Percentiles rank a stretch among this genome's conserved stretches.
These are phyloP conservation scores for Tachyglossus aculeatus DNA, from an alignment of 2,797 vertebrate genomes.

Conservation along the genomic window DNA sequence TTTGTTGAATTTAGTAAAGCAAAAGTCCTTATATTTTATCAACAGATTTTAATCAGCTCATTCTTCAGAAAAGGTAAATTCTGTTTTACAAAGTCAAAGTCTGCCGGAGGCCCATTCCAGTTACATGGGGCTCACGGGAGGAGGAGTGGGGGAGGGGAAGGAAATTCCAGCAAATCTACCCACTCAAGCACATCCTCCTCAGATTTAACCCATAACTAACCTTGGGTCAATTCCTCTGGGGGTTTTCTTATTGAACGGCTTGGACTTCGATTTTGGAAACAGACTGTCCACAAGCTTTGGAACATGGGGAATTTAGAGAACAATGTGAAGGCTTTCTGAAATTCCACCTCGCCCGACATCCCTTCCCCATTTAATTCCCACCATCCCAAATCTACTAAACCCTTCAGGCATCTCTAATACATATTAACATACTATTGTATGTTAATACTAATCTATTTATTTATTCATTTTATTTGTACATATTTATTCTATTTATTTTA, in stretches of 20 bases:
- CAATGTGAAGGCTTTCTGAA: too few species aligned
- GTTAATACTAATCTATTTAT: too few species aligned
- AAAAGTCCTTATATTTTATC: slow-evolving; percentile 39
- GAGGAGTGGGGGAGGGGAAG: too few species aligned
- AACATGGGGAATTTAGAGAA: too few species aligned
- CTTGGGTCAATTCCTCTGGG: neutral
- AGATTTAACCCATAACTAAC: slow-evolving; percentile 56
- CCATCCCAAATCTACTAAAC: too few species aligned
- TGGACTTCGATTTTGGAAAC: neutral
- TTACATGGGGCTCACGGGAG: slow-evolving; percentile 58
- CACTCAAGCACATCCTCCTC: slow-evolving; percentile 46
- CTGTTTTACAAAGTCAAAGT: slow-evolving; percentile 67
- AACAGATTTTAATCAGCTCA: slow-evolving; percentile 54
- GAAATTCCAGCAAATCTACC: slow-evolving; percentile 56
- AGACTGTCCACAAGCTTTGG: too few species aligned
- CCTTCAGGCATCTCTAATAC: too few species aligned
- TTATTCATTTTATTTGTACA: too few species aligned
- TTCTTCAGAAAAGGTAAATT: slow-evolving; percentile 41
- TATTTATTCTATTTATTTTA: too few species aligned
- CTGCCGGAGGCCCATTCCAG: slow-evolving; percentile 48
- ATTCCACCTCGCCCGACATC: too few species aligned
- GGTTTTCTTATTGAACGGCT: neutral
- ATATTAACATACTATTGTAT: too few species aligned
- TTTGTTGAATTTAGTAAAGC: neutral
- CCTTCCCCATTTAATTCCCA: too few species aligned